Base-by-base conservation (phyloP, 2,797 vertebrate genomes). In the Muraenolepis orangiensis region DNA sequence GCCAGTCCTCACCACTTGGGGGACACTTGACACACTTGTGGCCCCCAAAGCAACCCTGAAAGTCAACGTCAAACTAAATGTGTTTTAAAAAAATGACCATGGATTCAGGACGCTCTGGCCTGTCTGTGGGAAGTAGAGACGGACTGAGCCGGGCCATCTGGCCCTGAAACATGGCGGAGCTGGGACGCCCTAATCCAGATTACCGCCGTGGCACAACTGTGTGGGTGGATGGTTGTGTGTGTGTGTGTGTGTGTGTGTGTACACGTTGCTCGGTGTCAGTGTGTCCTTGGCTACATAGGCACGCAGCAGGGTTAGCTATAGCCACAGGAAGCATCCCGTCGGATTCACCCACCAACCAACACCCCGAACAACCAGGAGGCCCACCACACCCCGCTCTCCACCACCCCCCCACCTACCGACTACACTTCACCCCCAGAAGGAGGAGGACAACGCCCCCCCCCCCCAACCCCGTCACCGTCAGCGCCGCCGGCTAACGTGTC, bases 121-220 rank as follows among this genome's bases (percentile, higher is more conserved):
- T 26, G 69, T 26, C 40, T n/a, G 11, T 87, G 84, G 89, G 89
- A 91, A 85, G 91, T 84, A 88, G 81, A 86, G 75, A 66, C n/a
- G 79, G 82, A 87, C n/a, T 13, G n/a, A 90, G 87, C 87, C 93
- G n/a, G 95, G 94, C 96, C 97, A 98, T 99, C 97, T 98, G 97
- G 94, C 95, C 93, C 89, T 86, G 81, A 64, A 90, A 86, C 88
- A 87, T 91, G 92, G 93, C 92, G 88, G 89, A 93, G 93, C 93
- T 89, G 87, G 80, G 88, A 90, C 85, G 90, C 91, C 94, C 94
- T 97, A 99, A 98, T 97, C 96, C 97, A 97, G 97, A 96, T 98
- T 98, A 98, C 88, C 84, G 91, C 90, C 79, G 81, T 70, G 84
- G 89, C 94, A 91, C 93, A 91, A 90, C 90, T 86, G 79, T 84